These are phyloP conservation scores for Drosophila obscura DNA, from an alignment of 1,140 invertebrate species.

Conservation along the genomic window DNA sequence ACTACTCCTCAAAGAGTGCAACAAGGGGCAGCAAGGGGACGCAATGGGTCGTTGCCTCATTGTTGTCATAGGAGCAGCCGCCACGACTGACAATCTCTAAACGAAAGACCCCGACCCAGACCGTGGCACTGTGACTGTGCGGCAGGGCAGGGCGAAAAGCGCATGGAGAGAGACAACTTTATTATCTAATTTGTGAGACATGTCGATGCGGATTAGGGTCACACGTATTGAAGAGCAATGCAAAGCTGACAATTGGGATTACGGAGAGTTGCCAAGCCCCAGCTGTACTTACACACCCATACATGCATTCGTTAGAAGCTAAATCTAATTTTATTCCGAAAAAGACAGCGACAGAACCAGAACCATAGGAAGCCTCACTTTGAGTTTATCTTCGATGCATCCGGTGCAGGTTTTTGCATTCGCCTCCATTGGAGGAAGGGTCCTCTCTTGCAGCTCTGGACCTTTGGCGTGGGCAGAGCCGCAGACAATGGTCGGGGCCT, in stretches of 20 bases:
- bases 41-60: constrained; percentile 27
- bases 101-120: constrained; percentile 44
- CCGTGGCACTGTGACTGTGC: constrained; percentile 19
- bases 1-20: constrained; percentile 4
- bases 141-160: constrained; percentile 23
- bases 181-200: constrained; percentile 78
- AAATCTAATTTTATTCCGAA: constrained; percentile 9
- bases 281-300: constrained; percentile 30
- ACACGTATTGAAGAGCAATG: constrained; percentile 69
- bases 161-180: constrained; percentile 57
- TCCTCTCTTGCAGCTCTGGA: constrained; percentile 2
- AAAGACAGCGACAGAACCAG: no score
- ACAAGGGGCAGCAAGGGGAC: background rate
- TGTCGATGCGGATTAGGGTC: constrained; percentile 82
- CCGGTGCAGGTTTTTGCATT: constrained; percentile 57
- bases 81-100: constrained; percentile 41
- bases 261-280: constrained; percentile 26
- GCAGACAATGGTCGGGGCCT: constrained; percentile 32
- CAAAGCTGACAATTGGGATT: constrained; percentile 75
- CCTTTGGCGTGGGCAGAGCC: constrained; percentile 27
- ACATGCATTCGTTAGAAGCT: constrained; percentile 34
- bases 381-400: constrained; percentile 50
- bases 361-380: constrained; percentile 8
- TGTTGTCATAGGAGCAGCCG: constrained; percentile 52
- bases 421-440: background rate